Base-by-base conservation (phyloP, 1,140 invertebrate genomes). In the Helicorthomorpha holstii region DNA sequence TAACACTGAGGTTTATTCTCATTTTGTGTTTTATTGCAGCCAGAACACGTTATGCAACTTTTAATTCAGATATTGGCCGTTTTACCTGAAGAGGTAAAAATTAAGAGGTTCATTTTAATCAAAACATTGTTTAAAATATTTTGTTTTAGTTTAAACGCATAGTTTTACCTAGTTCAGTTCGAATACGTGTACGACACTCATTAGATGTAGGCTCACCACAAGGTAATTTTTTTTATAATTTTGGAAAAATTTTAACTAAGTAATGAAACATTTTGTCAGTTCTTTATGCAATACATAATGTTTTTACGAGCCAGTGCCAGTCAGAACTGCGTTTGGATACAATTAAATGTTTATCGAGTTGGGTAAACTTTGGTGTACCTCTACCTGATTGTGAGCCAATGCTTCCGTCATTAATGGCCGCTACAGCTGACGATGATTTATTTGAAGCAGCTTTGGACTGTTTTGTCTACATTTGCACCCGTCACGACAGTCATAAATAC, bases 51-150 rank as follows among this genome's bases (percentile, higher is more conserved):
- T 29, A 16, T 53, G 50, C 73, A 72, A 69, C 76, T 85, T 34
- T 68, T 86, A 57, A 64, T 86, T 29, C 80, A 85, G 65, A 64
- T 73, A 65, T 68, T 90, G 24, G 79, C 78, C 57, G 78, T 82
- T 50, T 76, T 91, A 60, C 83, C 85, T 19, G 81, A 82, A 72
- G 85, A 91, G 71, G 82, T 85, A 71, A 69, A 57, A 41, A 25
- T 45, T 29, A 53, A 7, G 29, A 7, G 29, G 16, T 34, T 7
- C 16, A 7, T 7, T 34, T 7, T 34, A 34, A 34, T 7, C 7
- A 16, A 16, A 34, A 16, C 27, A 2, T 52, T 21, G 2, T 51
- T 23, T 45, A 14, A 25, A 25, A 1, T 22, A 16, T 0, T 45
- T 24, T 25, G 1, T 16, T 14, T 50, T 42, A 12, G 45, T 46